phyloP scores from a whole-genome alignment of 2,888 invertebrate species.

The Oegoconia quadripuncta region DNA sequence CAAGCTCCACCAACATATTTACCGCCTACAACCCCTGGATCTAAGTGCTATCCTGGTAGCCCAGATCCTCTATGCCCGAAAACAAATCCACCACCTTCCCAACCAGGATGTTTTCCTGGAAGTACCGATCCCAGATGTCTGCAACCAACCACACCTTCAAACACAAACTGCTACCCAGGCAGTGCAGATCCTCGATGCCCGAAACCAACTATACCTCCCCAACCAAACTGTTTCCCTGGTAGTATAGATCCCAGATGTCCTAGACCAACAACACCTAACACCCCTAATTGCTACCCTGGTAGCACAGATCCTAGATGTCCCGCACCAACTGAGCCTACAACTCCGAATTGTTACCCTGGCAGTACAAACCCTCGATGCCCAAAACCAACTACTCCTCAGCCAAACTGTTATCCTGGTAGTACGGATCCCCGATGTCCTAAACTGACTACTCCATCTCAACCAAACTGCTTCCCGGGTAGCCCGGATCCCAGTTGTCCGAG shows the following conservation, averaged over 20 bases:
- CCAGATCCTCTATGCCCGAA: slow-evolving; percentile 34
- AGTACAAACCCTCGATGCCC: slow-evolving; percentile 32
- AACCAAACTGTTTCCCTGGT: slow-evolving; percentile 33
- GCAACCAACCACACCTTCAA: slow-evolving; percentile 30
- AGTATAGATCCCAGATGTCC: slow-evolving; percentile 38
- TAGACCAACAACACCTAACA: slow-evolving; percentile 28
- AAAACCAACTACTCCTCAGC: slow-evolving; percentile 25
- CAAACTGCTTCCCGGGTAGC: slow-evolving; percentile 35
- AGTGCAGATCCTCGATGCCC: slow-evolving; percentile 32
- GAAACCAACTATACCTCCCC: slow-evolving; percentile 16
- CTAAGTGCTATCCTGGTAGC: slow-evolving; percentile 28
- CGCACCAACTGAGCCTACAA: slow-evolving; percentile 29
- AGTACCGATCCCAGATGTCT: slow-evolving; percentile 29
- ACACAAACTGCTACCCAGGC: slow-evolving; percentile 35
- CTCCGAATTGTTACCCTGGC: slow-evolving; percentile 19
- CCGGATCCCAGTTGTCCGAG: slow-evolving; percentile 28
- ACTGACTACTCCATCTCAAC: slow-evolving; percentile 20
- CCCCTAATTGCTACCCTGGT: slow-evolving; percentile 28
- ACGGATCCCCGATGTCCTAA: slow-evolving; percentile 19
- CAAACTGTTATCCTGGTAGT: slow-evolving; percentile 25
- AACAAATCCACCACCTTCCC: slow-evolving; percentile 25
- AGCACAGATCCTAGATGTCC: slow-evolving; percentile 31
- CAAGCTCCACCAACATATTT: slow-evolving; percentile 30
- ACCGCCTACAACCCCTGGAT: slow-evolving; percentile 27
- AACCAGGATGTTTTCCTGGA: slow-evolving; percentile 34